Evolutionary conservation across 2,888 invertebrate species (phyloP).

Genomic region (Nomada flava): DNA sequence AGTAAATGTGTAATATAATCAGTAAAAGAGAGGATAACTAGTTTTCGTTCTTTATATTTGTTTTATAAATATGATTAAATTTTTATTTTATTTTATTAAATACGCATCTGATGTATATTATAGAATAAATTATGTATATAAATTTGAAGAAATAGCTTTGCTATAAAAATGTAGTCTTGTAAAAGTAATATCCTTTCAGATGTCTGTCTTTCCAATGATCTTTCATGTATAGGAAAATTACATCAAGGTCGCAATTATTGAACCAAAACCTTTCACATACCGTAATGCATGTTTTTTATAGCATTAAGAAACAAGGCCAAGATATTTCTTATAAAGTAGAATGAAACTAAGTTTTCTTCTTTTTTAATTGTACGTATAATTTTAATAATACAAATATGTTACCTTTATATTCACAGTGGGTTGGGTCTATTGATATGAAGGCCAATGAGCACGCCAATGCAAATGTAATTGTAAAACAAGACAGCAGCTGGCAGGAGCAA

Average conservation of each 20-base stretch:
- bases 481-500: slow-evolving; percentile 91
- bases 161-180: not conserved
- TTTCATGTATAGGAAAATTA: slow-evolving; percentile 26
- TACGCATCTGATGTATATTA: not conserved
- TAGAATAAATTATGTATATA: not conserved
- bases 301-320: not conserved
- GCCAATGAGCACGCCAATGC: slow-evolving; percentile 94
- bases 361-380: not conserved
- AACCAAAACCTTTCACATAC: slow-evolving; percentile 62
- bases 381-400: slow-evolving; percentile 6
- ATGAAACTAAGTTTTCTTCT: not conserved
- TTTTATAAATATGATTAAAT: not conserved
- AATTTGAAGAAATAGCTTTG: not conserved
- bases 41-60: not conserved
- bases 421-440: slow-evolving; percentile 94
- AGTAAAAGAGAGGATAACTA: too few relatives aligned
- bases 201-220: slow-evolving; percentile 7
- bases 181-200: not conserved
- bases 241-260: slow-evolving; percentile 64
- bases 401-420: slow-evolving; percentile 87
- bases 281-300: slow-evolving; percentile 1
- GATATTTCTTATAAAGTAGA: not conserved
- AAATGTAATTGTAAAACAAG: slow-evolving; percentile 93
- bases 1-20: too few relatives aligned
- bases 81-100: not conserved